Percentiles rank a stretch among this genome's conserved stretches.
phyloP scores from a whole-genome alignment of 2,888 invertebrate species.

The Drosophila anceps region DNA sequence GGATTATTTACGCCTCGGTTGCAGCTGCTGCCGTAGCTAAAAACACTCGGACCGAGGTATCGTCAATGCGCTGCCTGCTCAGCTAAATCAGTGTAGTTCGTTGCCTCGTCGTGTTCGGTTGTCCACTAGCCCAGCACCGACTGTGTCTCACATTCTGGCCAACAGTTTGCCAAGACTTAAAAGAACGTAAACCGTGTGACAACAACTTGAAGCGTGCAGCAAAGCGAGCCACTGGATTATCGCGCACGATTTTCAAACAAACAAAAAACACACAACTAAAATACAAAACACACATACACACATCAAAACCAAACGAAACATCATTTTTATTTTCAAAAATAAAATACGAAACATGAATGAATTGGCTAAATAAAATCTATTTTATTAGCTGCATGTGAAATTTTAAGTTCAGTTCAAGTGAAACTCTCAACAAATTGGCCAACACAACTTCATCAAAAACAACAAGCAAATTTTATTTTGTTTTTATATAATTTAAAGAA shows the following conservation, averaged over 20 bases:
- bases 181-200: slow-evolving; percentile 65
- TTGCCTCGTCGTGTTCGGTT: slow-evolving; percentile 83
- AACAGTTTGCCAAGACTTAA: slow-evolving; percentile 39
- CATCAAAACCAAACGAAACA: slow-evolving; percentile 20
- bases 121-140: slow-evolving; percentile 55
- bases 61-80: slow-evolving; percentile 64
- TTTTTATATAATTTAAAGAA: slow-evolving; percentile 36
- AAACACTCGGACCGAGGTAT: slow-evolving; percentile 79
- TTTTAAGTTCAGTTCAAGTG: slow-evolving; percentile 52
- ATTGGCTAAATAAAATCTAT: slow-evolving; percentile 60
- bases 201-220: slow-evolving; percentile 81
- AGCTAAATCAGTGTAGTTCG: slow-evolving; percentile 83
- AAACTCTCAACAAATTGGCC: slow-evolving; percentile 25
- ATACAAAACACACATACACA: slow-evolving; percentile 29
- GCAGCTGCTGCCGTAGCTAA: slow-evolving; percentile 45
- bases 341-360: slow-evolving; percentile 31
- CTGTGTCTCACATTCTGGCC: slow-evolving; percentile 29
- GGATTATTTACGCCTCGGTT: slow-evolving; percentile 67
- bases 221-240: slow-evolving; percentile 84
- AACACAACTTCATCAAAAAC: slow-evolving; percentile 10
- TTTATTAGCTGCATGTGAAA: slow-evolving; percentile 58
- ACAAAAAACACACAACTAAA: slow-evolving; percentile 28
- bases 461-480: slow-evolving; percentile 32
- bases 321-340: slow-evolving; percentile 34
- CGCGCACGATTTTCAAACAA: slow-evolving; percentile 78